Evolutionary conservation across 1,140 invertebrate genomes (phyloP).

Genomic region (Bombus huntii): DNA sequence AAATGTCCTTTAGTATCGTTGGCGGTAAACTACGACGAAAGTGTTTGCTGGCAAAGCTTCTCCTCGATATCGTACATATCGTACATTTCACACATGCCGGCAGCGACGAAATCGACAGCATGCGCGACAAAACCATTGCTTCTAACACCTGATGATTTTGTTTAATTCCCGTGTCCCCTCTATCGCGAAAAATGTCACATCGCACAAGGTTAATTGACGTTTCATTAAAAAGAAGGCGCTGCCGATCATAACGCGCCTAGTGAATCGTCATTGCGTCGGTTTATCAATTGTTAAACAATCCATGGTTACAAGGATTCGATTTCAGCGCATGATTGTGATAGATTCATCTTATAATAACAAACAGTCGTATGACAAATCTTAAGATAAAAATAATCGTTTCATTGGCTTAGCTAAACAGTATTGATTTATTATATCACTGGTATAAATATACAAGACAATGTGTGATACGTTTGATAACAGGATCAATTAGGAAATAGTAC

Average conservation of each 20-base stretch:
- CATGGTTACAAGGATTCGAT: constrained; percentile 61
- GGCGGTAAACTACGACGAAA: constrained; percentile 45
- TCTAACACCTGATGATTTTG: constrained; percentile 49
- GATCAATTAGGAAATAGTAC: neutral
- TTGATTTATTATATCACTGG: constrained; percentile 35
- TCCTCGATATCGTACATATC: neutral
- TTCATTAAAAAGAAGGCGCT: constrained; percentile 30
- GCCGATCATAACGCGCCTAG: constrained; percentile 43
- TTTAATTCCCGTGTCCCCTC: constrained; percentile 28
- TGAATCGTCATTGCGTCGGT: constrained; percentile 33
- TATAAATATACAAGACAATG: constrained; percentile 30
- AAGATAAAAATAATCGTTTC: neutral
- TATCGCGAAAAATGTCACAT: constrained; percentile 49
- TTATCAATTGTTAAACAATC: constrained; percentile 72
- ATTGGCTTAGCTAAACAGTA: neutral
- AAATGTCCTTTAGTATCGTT: constrained; percentile 61
- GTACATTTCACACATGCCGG: constrained; percentile 29
- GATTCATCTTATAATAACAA: neutral
- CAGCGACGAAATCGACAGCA: constrained; percentile 36
- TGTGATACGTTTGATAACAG: neutral
- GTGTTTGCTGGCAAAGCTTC: constrained; percentile 16
- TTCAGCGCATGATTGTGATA: neutral
- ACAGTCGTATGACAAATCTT: neutral
- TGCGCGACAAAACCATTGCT: constrained; percentile 58
- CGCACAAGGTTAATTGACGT: constrained; percentile 28